These are phyloP conservation scores for Marmota flaviventris DNA, from an alignment of 2,113 vertebrate species.

Conservation along the genomic window DNA sequence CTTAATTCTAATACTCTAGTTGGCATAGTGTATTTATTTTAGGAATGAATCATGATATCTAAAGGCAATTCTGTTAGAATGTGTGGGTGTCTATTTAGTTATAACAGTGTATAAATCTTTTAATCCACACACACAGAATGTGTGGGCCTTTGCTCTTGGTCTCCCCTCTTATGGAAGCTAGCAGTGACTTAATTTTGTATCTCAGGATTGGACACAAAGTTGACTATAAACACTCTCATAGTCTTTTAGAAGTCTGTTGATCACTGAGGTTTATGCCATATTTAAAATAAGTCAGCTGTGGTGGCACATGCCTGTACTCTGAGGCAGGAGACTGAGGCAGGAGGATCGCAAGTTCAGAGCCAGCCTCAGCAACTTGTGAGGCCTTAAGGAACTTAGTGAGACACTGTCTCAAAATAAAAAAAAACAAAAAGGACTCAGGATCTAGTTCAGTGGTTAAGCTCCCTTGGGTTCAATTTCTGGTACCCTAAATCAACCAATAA, in stretches of 20 bases:
- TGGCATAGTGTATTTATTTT: slow-evolving; percentile 50
- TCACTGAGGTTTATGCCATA: slow-evolving; percentile 31
- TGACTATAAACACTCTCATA: not conserved
- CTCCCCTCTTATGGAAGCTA: not conserved
- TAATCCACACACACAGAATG: not conserved
- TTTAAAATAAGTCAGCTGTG: slow-evolving; percentile 29
- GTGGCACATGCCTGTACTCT: too few relatives aligned
- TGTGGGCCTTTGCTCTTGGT: slow-evolving; percentile 32
- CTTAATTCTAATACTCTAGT: slow-evolving; percentile 16
- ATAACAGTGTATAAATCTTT: slow-evolving; percentile 47
- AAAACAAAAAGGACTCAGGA: too few relatives aligned
- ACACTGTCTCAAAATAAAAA: too few relatives aligned
- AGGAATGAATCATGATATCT: slow-evolving; percentile 38
- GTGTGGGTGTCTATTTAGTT: slow-evolving; percentile 31
- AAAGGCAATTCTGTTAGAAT: slow-evolving; percentile 2
- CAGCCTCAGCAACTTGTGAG: too few relatives aligned
- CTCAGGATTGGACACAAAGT: not conserved
- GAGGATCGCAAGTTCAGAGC: too few relatives aligned
- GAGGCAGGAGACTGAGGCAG: too few relatives aligned
- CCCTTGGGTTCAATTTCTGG: too few relatives aligned
- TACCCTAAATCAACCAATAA: too few relatives aligned
- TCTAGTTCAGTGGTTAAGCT: too few relatives aligned
- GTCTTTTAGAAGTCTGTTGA: slow-evolving; percentile 13
- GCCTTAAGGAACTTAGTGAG: too few relatives aligned
- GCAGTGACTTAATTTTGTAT: not conserved